Conservation (phyloP, 2,888 invertebrate species). For the Meloe dianella region DNA sequence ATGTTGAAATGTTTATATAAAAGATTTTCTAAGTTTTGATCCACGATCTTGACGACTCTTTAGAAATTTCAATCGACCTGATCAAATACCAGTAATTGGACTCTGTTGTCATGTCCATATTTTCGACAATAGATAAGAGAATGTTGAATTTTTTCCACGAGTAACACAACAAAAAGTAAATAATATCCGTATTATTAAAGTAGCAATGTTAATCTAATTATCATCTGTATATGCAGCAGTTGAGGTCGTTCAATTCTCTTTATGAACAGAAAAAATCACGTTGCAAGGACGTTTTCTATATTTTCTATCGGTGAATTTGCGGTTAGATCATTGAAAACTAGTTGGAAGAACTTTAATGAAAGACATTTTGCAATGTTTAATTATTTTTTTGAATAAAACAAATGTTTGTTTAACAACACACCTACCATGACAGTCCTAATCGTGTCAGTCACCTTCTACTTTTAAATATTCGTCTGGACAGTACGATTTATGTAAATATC, state of each 20-base stretch:
- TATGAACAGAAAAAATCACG: background rate
- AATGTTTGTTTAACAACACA: background rate
- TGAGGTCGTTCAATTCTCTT: constrained; percentile 13
- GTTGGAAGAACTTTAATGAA: background rate
- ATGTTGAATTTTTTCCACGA: background rate
- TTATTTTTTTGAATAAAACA: background rate
- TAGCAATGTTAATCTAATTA: constrained; percentile 4
- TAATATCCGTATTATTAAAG: constrained; percentile 1
- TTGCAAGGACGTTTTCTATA: constrained; percentile 8
- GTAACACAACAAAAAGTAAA: background rate
- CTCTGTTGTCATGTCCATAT: background rate
- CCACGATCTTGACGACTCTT: background rate
- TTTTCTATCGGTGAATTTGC: background rate
- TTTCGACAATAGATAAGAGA: background rate
- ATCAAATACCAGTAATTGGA: constrained; percentile 5
- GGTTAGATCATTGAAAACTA: constrained; percentile 4
- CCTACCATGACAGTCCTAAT: background rate
- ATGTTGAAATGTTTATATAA: background rate
- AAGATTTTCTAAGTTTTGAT: background rate
- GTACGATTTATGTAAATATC: constrained; percentile 7
- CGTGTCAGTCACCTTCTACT: constrained; percentile 3
- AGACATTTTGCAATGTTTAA: background rate
- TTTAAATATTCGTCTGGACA: constrained; percentile 4
- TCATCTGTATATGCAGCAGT: constrained; percentile 1
- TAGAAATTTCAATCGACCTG: background rate